phyloP scores from a whole-genome alignment of 2,888 invertebrate genomes.

The Steinernema hermaphroditum region DNA sequence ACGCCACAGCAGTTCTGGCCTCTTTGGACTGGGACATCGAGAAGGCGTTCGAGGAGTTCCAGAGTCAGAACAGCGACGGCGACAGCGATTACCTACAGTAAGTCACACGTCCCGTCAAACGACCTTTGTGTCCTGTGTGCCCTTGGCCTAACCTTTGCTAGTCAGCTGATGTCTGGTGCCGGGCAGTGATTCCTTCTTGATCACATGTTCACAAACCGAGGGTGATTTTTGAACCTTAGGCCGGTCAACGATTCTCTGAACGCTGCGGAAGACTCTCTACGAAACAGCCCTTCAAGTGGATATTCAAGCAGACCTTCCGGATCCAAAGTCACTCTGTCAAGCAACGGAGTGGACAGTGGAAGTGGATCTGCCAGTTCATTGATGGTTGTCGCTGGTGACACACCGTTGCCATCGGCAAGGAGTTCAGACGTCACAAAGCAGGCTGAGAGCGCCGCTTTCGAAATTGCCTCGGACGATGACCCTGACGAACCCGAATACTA shows the following conservation, averaged over 20 bases:
- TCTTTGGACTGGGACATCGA: constrained; percentile 11
- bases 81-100: background rate
- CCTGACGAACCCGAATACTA: constrained; percentile 31
- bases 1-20: background rate
- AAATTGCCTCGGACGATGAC: constrained; percentile 30
- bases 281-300: constrained; percentile 3
- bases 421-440: too few relatives aligned
- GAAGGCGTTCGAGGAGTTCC: constrained; percentile 10
- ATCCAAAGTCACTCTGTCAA: background rate
- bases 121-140: too few relatives aligned
- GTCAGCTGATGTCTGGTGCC: background rate
- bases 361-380: constrained; percentile 30
- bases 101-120: background rate
- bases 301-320: constrained; percentile 12
- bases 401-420: background rate
- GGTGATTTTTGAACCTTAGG: background rate
- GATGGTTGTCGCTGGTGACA: background rate
- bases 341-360: constrained; percentile 24
- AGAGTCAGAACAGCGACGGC: background rate
- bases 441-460: background rate
- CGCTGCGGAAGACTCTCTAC: background rate
- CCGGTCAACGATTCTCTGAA: background rate
- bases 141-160: background rate
- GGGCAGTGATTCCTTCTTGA: too few relatives aligned
- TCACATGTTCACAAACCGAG: background rate